A percentile compares a stretch with the other conserved stretches of the same genome.
Conservation (phyloP, 2,113 vertebrate genomes). For the Carassius auratus region DNA sequence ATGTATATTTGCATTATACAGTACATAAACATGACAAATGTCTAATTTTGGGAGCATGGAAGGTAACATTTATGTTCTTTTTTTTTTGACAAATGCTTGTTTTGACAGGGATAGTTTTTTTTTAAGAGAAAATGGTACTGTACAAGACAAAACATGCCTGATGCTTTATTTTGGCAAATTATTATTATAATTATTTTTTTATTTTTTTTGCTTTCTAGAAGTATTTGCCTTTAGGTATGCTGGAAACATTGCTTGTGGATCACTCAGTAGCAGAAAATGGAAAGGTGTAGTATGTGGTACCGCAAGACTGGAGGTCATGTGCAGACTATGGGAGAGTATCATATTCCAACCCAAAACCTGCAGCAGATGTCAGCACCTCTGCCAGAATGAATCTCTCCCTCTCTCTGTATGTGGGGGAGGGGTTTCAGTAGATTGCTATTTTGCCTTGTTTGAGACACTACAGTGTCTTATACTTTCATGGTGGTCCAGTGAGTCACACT, state of each 20-base stretch:
- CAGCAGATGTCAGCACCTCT: constrained; percentile 82
- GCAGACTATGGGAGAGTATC: constrained; percentile 75
- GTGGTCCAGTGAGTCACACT: constrained; percentile 49
- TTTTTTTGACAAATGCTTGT: background rate
- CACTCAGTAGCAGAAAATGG: constrained; percentile 21
- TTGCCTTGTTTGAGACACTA: constrained; percentile 31
- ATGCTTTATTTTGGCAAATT: background rate
- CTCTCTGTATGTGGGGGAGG: constrained; percentile 33
- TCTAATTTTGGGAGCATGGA: too few relatives aligned
- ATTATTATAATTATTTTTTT: background rate
- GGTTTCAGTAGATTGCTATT: constrained; percentile 43
- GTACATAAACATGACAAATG: background rate
- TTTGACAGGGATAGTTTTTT: too few relatives aligned
- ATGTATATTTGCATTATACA: too few relatives aligned
- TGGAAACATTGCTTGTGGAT: constrained; percentile 46
- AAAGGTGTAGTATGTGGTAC: constrained; percentile 66
- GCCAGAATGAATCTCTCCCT: constrained; percentile 65
- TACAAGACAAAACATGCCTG: background rate
- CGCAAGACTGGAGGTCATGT: constrained; percentile 49
- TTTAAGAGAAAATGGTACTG: background rate
- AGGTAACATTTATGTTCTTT: too few relatives aligned
- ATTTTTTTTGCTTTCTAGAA: background rate
- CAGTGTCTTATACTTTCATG: constrained; percentile 48
- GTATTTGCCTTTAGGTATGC: background rate
- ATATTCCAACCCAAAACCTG: constrained; percentile 77